A percentile compares a stretch with the other conserved stretches of the same genome.
phyloP scores from a whole-genome alignment of 2,888 invertebrate species.

The Trachelus troglodyta region DNA sequence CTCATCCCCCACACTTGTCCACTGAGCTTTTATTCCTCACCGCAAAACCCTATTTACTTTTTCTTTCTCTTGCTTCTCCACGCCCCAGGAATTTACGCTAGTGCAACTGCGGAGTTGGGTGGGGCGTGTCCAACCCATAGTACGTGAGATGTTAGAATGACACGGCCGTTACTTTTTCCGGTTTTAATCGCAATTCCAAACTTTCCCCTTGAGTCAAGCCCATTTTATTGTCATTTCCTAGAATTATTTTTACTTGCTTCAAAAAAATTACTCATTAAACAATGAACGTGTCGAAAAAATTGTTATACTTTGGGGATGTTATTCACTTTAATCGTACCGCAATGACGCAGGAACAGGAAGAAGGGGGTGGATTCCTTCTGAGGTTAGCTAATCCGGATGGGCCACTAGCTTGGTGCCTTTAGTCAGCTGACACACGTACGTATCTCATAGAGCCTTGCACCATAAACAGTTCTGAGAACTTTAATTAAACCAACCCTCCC shows the following conservation, averaged over 20 bases:
- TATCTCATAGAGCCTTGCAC: conserved; percentile 25
- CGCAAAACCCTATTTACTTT: background rate
- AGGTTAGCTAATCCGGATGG: background rate
- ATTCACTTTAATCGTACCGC: background rate
- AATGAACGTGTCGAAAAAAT: background rate
- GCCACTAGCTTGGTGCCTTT: background rate
- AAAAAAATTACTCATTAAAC: background rate
- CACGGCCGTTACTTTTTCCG: background rate
- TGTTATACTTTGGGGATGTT: background rate
- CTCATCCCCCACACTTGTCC: background rate
- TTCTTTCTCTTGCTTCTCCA: background rate
- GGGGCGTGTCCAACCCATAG: too few relatives aligned
- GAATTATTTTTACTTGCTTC: background rate
- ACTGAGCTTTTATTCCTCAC: background rate
- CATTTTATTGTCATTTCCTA: background rate
- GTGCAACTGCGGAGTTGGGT: background rate
- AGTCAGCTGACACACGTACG: conserved; percentile 16
- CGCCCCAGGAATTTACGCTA: background rate
- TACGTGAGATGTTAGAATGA: background rate
- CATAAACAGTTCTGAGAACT: conserved; percentile 44
- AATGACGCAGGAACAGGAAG: background rate
- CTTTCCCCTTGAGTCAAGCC: background rate
- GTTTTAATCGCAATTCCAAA: background rate
- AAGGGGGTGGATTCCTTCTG: background rate
- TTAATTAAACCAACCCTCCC: conserved; percentile 40